Conservation (phyloP, 2,113 vertebrate genomes). For the Macrotis lagotis region DNA sequence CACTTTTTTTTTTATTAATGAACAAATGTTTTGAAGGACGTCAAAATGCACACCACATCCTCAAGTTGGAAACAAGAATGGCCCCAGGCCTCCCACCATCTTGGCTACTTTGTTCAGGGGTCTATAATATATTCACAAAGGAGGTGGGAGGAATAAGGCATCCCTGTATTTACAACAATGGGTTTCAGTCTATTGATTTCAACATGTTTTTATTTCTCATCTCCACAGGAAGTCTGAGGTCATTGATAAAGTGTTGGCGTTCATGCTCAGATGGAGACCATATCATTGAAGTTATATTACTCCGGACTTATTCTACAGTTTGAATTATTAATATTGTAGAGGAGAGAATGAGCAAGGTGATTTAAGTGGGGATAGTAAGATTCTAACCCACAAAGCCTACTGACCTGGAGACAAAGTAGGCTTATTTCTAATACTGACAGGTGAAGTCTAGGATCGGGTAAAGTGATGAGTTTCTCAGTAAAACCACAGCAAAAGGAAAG, state of each 20-base stretch:
- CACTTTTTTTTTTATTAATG: constrained; percentile 47
- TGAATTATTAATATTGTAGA: constrained; percentile 86
- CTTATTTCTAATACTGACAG: constrained; percentile 13
- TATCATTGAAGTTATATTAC: constrained; percentile 72
- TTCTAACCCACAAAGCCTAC: constrained; percentile 56
- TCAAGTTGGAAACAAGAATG: constrained; percentile 48
- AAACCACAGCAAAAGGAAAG: constrained; percentile 48
- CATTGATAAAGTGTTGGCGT: constrained; percentile 74
- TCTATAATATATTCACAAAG: constrained; percentile 38
- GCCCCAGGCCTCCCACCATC: constrained; percentile 24
- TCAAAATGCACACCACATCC: constrained; percentile 40
- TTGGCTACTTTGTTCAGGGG: constrained; percentile 11
- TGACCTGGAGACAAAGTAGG: constrained; percentile 67
- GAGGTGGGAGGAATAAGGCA: constrained; percentile 56
- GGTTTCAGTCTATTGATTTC: constrained; percentile 81
- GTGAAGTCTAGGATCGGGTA: constrained; percentile 43
- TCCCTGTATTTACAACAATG: constrained; percentile 62
- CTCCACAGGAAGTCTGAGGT: constrained; percentile 84
- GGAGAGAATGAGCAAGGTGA: constrained; percentile 77
- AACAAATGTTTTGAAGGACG: constrained; percentile 56
- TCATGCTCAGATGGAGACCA: constrained; percentile 73
- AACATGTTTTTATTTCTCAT: constrained; percentile 78
- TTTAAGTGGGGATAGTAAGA: constrained; percentile 77
- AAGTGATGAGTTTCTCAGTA: constrained; percentile 34
- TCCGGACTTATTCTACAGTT: constrained; percentile 70